A percentile compares a stretch with the other conserved stretches of the same genome.
These are phyloP conservation scores for Lasioglossum calceatum DNA, from an alignment of 2,888 invertebrate species.

Conservation along the genomic window DNA sequence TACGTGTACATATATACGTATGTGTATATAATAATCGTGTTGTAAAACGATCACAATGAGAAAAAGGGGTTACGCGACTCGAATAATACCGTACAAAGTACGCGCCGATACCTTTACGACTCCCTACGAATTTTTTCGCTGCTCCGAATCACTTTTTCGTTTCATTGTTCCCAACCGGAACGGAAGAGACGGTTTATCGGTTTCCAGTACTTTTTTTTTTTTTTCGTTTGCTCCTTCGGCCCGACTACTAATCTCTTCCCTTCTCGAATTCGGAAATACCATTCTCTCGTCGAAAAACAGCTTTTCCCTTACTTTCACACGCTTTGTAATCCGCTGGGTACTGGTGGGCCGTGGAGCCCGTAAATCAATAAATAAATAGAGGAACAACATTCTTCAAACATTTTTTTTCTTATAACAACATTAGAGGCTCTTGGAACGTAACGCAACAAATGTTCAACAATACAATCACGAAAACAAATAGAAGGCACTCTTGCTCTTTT, in stretches of 20 bases:
- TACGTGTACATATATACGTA: not conserved
- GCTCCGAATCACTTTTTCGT: not conserved
- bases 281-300: conserved; percentile 63
- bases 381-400: conserved; percentile 81
- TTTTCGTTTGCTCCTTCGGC: conserved; percentile 10
- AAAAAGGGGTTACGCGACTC: conserved; percentile 50
- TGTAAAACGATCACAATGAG: conserved; percentile 45
- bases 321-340: conserved; percentile 73
- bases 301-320: conserved; percentile 61
- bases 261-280: conserved; percentile 22
- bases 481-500: conserved; percentile 82
- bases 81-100: conserved; percentile 42
- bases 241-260: not conserved
- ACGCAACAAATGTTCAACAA: conserved; percentile 83
- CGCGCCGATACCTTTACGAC: conserved; percentile 24
- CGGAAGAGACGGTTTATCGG: conserved; percentile 4
- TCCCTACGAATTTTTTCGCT: conserved; percentile 4
- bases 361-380: conserved; percentile 83
- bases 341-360: conserved; percentile 69
- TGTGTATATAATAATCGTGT: conserved; percentile 39
- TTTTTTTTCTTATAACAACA: conserved; percentile 77
- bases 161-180: not conserved
- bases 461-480: conserved; percentile 84
- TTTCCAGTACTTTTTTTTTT: not conserved
- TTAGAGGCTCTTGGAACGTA: conserved; percentile 83